phyloP scores from a whole-genome alignment of 2,113 vertebrate species.

The Boulengeromyrus knoepffleri region DNA sequence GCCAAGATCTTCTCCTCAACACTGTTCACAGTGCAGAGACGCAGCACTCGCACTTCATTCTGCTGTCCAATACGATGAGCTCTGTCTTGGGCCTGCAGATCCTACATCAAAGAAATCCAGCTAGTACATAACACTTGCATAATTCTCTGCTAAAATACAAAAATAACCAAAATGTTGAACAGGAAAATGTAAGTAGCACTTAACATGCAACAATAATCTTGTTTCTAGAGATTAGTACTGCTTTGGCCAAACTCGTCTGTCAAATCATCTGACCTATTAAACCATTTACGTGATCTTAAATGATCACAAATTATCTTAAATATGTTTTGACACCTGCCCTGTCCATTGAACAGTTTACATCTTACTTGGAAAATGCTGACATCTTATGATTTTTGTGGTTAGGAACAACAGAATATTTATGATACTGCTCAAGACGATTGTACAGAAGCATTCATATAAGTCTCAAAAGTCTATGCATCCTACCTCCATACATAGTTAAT shows the following conservation, averaged over 20 bases:
- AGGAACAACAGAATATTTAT: neutral
- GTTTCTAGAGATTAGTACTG: neutral
- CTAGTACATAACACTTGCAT: neutral
- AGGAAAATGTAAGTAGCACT: neutral
- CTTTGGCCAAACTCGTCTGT: neutral
- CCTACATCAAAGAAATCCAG: conserved; percentile 48
- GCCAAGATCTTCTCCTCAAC: conserved; percentile 86
- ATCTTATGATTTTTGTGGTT: neutral
- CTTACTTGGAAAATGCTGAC: neutral
- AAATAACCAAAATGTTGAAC: neutral
- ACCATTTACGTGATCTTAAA: neutral
- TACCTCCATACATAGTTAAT: neutral
- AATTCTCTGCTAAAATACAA: neutral
- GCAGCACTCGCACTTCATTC: conserved; percentile 78
- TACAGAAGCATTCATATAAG: neutral
- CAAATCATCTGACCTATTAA: neutral
- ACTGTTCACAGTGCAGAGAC: conserved; percentile 81
- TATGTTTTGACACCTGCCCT: neutral
- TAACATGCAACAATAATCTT: neutral
- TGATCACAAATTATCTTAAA: neutral
- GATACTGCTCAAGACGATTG: neutral
- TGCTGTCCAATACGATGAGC: conserved; percentile 82
- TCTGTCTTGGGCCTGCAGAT: conserved; percentile 79
- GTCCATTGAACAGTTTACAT: neutral
- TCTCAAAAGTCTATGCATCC: neutral